Conservation (phyloP, 2,113 vertebrate genomes). For the Numida meleagris region DNA sequence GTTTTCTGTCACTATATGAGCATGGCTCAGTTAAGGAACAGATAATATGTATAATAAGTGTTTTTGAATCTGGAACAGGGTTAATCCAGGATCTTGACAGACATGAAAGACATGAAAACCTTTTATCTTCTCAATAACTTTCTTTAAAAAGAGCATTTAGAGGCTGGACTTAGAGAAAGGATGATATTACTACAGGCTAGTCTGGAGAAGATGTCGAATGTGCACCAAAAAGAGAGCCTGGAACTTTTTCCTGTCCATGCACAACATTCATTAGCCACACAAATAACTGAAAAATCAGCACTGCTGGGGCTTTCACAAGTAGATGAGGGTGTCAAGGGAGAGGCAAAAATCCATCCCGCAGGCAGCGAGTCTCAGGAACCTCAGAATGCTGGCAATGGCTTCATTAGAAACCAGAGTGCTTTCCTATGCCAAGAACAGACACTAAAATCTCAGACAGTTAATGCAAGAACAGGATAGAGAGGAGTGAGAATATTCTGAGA, state of each 20-base stretch:
- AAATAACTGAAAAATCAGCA: constrained; percentile 65
- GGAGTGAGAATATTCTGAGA: constrained; percentile 56
- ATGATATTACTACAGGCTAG: background rate
- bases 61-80: background rate
- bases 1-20: background rate
- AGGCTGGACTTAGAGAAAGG: background rate
- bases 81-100: constrained; percentile 10
- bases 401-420: constrained; percentile 58
- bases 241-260: constrained; percentile 38
- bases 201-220: background rate
- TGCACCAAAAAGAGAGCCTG: constrained; percentile 6
- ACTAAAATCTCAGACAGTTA: constrained; percentile 67
- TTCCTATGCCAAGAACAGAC: constrained; percentile 58
- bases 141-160: background rate
- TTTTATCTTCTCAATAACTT: background rate
- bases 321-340: constrained; percentile 59
- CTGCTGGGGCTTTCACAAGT: constrained; percentile 63
- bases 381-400: constrained; percentile 63
- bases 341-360: constrained; percentile 63
- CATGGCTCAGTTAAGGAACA: background rate
- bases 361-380: constrained; percentile 49
- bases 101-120: background rate
- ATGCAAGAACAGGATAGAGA: constrained; percentile 56
- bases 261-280: constrained; percentile 58
- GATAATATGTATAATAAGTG: background rate